Percentiles rank a stretch among this genome's conserved stretches.
phyloP scores from a whole-genome alignment of 2,888 invertebrate species.

The Spodoptera littoralis region DNA sequence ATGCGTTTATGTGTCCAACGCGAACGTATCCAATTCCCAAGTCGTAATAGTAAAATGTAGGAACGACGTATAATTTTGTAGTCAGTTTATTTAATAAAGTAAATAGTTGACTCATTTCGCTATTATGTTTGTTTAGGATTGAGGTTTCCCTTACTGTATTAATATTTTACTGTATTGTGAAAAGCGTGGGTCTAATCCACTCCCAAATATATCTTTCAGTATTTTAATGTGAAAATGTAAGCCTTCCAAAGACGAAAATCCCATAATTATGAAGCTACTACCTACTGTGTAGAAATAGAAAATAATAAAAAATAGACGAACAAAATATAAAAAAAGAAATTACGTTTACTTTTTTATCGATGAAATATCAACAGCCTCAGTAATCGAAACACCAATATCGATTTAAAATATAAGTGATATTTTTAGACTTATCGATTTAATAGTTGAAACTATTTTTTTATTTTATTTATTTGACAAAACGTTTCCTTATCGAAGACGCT shows the following conservation, averaged over 20 bases:
- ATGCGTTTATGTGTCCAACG: slow-evolving; percentile 28
- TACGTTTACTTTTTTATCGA: slow-evolving; percentile 12
- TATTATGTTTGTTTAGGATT: slow-evolving; percentile 48
- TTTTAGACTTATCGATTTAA: slow-evolving; percentile 52
- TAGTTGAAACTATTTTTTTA: slow-evolving; percentile 51
- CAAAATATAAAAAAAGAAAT: slow-evolving; percentile 22
- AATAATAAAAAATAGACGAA: slow-evolving; percentile 20
- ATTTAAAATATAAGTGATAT: slow-evolving; percentile 51
- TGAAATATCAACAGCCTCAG: slow-evolving; percentile 22
- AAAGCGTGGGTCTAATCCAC: slow-evolving; percentile 2
- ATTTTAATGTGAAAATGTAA: slow-evolving; percentile 24
- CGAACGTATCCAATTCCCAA: slow-evolving; percentile 9
- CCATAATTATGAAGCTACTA: slow-evolving; percentile 11
- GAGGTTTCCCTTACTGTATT: slow-evolving; percentile 48
- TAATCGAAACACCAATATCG: slow-evolving; percentile 62
- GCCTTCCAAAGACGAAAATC: slow-evolving; percentile 27
- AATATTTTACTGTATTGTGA: slow-evolving; percentile 32
- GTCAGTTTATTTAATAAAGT: slow-evolving; percentile 28
- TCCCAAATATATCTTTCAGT: slow-evolving; percentile 27
- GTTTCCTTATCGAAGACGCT: slow-evolving; percentile 31
- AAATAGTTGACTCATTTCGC: slow-evolving; percentile 20
- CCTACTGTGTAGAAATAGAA: slow-evolving; percentile 15
- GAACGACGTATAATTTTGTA: slow-evolving; percentile 17
- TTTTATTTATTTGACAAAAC: slow-evolving; percentile 40
- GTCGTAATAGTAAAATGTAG: slow-evolving; percentile 25